phyloP scores from a whole-genome alignment of 2,888 invertebrate genomes.

The Rutpela maculata region DNA sequence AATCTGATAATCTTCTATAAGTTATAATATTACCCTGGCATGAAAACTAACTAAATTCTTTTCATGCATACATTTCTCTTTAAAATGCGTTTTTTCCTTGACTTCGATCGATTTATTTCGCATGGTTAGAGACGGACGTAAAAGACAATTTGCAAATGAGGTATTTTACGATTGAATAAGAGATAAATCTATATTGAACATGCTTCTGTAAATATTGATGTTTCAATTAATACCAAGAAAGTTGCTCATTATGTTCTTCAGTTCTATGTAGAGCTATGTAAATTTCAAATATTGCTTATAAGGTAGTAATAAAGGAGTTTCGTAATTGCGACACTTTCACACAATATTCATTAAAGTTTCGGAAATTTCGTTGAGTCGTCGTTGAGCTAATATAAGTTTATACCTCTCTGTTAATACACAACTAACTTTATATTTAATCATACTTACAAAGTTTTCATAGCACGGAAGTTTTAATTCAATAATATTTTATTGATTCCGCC shows the following conservation, averaged over 20 bases:
- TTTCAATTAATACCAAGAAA: neutral
- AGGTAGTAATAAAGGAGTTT: neutral
- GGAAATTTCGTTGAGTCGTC: neutral
- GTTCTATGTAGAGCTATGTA: neutral
- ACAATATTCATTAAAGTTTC: neutral
- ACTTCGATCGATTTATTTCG: no score
- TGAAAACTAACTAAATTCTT: no score
- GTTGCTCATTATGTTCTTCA: neutral
- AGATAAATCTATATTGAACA: neutral
- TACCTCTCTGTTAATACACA: neutral
- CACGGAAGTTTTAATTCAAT: neutral
- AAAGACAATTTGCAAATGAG: no score
- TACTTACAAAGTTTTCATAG: constrained; percentile 6
- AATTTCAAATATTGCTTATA: constrained; percentile 2
- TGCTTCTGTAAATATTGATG: neutral
- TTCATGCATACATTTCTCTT: no score
- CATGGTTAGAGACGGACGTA: no score
- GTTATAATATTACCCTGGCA: no score
- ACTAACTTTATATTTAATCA: constrained; percentile 4
- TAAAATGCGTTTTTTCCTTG: no score
- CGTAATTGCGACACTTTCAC: constrained; percentile 1
- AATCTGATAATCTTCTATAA: no score
- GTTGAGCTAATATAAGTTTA: neutral
- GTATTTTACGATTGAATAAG: neutral
- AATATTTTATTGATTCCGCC: neutral